phyloP scores from a whole-genome alignment of 1,140 invertebrate species.

The Nephotettix cincticeps region DNA sequence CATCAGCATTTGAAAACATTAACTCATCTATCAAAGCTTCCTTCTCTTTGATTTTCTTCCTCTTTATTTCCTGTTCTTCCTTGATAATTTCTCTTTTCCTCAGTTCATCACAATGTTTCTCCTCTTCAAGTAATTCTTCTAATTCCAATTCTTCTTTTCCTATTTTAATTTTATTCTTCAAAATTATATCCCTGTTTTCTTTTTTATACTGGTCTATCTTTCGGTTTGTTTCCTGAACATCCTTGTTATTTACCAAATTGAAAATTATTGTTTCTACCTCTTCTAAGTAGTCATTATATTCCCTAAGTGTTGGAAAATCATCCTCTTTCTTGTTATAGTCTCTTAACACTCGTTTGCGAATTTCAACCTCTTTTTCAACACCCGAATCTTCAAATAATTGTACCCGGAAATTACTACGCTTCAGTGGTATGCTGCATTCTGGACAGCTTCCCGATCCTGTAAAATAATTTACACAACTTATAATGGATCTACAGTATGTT shows the following conservation, averaged over 20 bases:
- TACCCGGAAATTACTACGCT: constrained; percentile 87
- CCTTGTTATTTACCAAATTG: constrained; percentile 89
- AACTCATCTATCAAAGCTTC: constrained; percentile 92
- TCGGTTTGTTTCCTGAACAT: constrained; percentile 86
- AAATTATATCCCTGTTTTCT: constrained; percentile 88
- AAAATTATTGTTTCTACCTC: constrained; percentile 89
- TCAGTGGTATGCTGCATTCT: constrained; percentile 83
- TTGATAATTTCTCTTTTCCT: constrained; percentile 42
- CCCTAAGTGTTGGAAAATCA: constrained; percentile 76
- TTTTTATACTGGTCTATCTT: constrained; percentile 91
- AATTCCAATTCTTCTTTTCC: constrained; percentile 72
- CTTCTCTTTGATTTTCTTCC: constrained; percentile 79
- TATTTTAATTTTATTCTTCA: constrained; percentile 72
- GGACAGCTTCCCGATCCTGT: constrained; percentile 89
- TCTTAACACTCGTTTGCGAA: constrained; percentile 82
- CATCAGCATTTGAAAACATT: constrained; percentile 88
- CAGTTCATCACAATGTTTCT: constrained; percentile 49
- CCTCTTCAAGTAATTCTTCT: constrained; percentile 80
- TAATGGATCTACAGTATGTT: too few species aligned
- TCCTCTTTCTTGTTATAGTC: constrained; percentile 93
- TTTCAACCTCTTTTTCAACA: constrained; percentile 98
- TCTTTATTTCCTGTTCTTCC: constrained; percentile 74
- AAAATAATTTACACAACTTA: constrained; percentile 38
- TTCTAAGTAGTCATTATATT: constrained; percentile 94
- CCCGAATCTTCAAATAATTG: constrained; percentile 95